A percentile compares a stretch with the other conserved stretches of the same genome.
phyloP scores from a whole-genome alignment of 2,888 invertebrate genomes.

The Zhengitettix transpicula region DNA sequence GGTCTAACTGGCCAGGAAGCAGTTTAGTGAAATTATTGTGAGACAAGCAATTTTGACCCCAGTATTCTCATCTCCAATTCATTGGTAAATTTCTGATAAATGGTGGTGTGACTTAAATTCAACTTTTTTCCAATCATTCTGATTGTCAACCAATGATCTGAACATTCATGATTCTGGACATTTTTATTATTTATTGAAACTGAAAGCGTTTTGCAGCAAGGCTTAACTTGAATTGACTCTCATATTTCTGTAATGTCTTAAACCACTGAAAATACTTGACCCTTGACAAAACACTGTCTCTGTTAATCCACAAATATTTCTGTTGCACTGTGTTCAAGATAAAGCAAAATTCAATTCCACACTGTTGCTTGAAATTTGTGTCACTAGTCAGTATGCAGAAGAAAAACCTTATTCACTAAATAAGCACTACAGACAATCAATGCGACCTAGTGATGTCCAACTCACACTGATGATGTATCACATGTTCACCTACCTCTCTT shows the following conservation, averaged over 20 bases:
- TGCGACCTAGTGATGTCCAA: background rate
- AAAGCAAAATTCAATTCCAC: background rate
- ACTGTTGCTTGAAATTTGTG: background rate
- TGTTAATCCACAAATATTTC: background rate
- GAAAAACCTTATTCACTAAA: background rate
- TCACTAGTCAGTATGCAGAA: background rate
- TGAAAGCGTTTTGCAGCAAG: background rate
- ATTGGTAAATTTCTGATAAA: background rate
- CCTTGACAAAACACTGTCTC: background rate
- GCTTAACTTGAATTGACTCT: background rate
- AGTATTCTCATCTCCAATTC: background rate
- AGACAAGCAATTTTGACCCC: background rate
- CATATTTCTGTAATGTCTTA: background rate
- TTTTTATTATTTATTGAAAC: background rate
- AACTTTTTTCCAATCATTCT: background rate
- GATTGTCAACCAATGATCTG: background rate
- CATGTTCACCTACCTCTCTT: background rate
- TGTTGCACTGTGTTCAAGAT: background rate
- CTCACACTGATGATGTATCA: background rate
- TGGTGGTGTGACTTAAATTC: background rate
- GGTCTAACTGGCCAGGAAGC: background rate
- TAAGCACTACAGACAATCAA: background rate
- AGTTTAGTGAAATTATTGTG: background rate
- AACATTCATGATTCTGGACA: background rate
- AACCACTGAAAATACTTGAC: background rate